phyloP scores from a whole-genome alignment of 2,113 vertebrate species.

The Furnarius figulus region DNA sequence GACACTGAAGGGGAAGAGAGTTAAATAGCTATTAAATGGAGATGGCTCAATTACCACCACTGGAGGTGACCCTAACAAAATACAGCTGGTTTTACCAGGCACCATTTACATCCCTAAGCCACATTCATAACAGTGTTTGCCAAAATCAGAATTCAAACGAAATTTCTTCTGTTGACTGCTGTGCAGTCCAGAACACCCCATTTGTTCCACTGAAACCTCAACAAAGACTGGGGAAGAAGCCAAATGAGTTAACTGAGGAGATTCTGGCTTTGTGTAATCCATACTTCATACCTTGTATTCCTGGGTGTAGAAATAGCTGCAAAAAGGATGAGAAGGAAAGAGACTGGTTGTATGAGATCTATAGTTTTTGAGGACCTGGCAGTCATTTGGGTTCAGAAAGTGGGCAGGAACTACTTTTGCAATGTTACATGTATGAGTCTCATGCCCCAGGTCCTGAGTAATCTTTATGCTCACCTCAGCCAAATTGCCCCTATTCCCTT shows the following conservation, averaged over 20 bases:
- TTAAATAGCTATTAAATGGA: conserved; percentile 33
- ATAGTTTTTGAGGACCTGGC: not conserved
- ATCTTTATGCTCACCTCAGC: not conserved
- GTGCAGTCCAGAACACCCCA: not conserved
- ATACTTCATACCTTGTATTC: not conserved
- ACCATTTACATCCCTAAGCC: not conserved
- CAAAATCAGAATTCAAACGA: conserved; percentile 1
- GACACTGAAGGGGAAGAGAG: conserved; percentile 43
- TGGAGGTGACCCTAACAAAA: conserved; percentile 47
- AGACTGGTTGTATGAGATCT: not conserved
- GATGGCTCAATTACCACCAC: not conserved
- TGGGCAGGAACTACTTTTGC: not conserved
- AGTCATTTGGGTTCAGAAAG: not conserved
- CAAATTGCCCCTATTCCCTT: not conserved
- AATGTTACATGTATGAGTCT: fast-evolving
- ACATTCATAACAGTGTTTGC: not conserved
- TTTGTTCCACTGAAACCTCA: conserved; percentile 22
- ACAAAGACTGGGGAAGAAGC: not conserved
- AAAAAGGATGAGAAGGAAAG: not conserved
- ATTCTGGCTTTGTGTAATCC: not conserved
- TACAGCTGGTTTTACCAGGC: not conserved
- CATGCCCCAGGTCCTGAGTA: not conserved
- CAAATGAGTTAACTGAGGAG: not conserved
- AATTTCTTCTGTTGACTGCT: not conserved
- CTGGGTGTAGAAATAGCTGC: not conserved